A percentile compares a stretch with the other conserved stretches of the same genome.
These are phyloP conservation scores for Macrobrachium nipponense DNA, from an alignment of 1,140 invertebrate genomes.

Conservation along the genomic window DNA sequence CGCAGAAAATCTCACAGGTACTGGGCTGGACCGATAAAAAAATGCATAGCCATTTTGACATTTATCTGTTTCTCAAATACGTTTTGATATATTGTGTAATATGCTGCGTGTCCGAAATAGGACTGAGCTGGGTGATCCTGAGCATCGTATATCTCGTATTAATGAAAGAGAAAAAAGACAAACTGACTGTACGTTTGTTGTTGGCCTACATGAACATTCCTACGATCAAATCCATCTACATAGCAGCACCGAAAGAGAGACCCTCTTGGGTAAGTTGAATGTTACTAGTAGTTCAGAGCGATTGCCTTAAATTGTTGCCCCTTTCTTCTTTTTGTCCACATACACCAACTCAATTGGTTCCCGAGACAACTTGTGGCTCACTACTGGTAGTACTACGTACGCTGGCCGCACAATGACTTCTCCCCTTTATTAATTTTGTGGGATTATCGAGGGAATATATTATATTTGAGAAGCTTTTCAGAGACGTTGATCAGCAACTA, in stretches of 20 bases:
- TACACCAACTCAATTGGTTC: too few species aligned
- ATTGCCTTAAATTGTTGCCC: too few species aligned
- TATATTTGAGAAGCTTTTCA: too few species aligned
- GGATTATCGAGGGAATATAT: too few species aligned
- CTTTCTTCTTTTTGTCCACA: too few species aligned
- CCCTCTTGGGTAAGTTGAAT: background rate
- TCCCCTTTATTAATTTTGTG: too few species aligned
- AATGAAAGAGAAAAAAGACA: background rate
- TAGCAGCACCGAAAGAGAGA: background rate
- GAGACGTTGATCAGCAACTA: too few species aligned
- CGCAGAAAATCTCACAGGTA: background rate
- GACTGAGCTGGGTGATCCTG: background rate
- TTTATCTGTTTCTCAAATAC: slow-evolving; percentile 1
- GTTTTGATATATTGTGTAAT: background rate
- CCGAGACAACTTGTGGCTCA: too few species aligned
- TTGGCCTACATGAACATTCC: background rate
- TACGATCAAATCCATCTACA: background rate
- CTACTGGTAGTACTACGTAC: too few species aligned
- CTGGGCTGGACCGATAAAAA: background rate
- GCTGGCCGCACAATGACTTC: too few species aligned
- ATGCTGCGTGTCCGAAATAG: background rate
- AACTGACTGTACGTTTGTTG: background rate
- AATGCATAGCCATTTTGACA: background rate
- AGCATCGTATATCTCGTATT: slow-evolving; percentile 7
- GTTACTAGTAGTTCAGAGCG: background rate